Evolutionary conservation across 2,888 invertebrate species (phyloP).

Genomic region (Chesias legatella): DNA sequence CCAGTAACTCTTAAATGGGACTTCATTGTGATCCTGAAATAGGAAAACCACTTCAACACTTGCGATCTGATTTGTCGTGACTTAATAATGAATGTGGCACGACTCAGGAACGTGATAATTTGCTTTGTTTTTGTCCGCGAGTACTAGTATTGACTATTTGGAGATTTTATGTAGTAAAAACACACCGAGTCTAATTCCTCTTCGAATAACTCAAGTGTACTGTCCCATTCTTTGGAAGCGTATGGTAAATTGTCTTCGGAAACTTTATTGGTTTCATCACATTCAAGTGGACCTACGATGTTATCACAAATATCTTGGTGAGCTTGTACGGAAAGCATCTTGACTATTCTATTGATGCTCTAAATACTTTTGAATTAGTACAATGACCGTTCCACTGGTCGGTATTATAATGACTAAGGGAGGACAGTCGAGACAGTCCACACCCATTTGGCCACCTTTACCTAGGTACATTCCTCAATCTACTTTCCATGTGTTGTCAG

Average conservation of each 20-base stretch:
- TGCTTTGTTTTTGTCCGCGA: background rate
- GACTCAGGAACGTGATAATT: conserved; percentile 8
- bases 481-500: conserved; percentile 35
- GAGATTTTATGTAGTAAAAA: conserved; percentile 4
- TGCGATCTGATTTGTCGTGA: conserved; percentile 16
- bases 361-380: conserved; percentile 24
- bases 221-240: conserved; percentile 15
- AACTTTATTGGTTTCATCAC: conserved; percentile 13
- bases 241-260: conserved; percentile 11
- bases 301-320: conserved; percentile 22
- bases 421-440: conserved; percentile 32
- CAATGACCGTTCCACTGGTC: conserved; percentile 40
- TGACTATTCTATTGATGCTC: conserved; percentile 9
- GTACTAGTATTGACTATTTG: background rate
- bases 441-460: conserved; percentile 45
- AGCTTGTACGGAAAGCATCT: conserved; percentile 31
- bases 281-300: conserved; percentile 21
- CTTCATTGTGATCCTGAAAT: conserved; percentile 58
- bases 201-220: conserved; percentile 17
- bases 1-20: conserved; percentile 55
- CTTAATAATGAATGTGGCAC: conserved; percentile 12
- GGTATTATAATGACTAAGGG: conserved; percentile 41
- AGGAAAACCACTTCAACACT: conserved; percentile 18
- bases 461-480: conserved; percentile 33
- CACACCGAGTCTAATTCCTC: conserved; percentile 26